Evolutionary conservation across 2,113 vertebrate genomes (phyloP), one percentile per base, ranked within the genome.

Genomic region (Rhinolophus ferrumequinum): DNA sequence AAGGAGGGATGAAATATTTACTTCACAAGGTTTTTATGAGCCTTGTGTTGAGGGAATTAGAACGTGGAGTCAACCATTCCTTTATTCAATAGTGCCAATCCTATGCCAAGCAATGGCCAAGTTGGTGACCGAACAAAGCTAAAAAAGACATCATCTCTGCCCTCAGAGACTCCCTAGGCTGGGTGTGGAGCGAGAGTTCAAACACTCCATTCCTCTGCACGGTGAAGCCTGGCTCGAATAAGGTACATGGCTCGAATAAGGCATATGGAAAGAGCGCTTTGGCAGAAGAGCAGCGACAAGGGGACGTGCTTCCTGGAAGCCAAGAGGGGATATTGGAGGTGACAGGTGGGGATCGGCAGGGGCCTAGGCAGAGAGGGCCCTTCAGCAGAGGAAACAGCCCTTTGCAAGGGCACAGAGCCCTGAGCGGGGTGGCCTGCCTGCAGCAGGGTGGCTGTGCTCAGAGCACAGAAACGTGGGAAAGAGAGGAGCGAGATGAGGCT

Each of bases 381-480:
- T 44, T 76, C 19, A 7, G 70, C n/a, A 66, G n/a, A 54, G 60
- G 26, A 41, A 33, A 24, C 19, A 24, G 41, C 19, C 33, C 35
- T 73, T 13, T 41, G 67, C 54, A 5, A 64, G 41, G 54, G 41
- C 56, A 16, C 41, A 14, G 73, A 24, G 73, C 83, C 66, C 24
- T 47, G 82, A 7, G 41, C 38, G 72, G 21, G 16, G 14, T 24
- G 62, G 66, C n/a, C 26, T 26, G 19, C 18, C 54, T 12, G 76
- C 0, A 22, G 67, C 22, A 15, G 10, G 28, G 35, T 14, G 56
- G 56, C 22, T 16, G 0, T 0, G 21, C 28, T n/a, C 77, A 4
- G n/a, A 41, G 85, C 67, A 16, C 4, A 62, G n/a, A 24, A 47
- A 14, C 64, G 0, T 0, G 24, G 44, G n/a, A 81, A 5, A n/a